phyloP scores from a whole-genome alignment of 2,888 invertebrate genomes.

The Marasmarcha lunaedactyla region DNA sequence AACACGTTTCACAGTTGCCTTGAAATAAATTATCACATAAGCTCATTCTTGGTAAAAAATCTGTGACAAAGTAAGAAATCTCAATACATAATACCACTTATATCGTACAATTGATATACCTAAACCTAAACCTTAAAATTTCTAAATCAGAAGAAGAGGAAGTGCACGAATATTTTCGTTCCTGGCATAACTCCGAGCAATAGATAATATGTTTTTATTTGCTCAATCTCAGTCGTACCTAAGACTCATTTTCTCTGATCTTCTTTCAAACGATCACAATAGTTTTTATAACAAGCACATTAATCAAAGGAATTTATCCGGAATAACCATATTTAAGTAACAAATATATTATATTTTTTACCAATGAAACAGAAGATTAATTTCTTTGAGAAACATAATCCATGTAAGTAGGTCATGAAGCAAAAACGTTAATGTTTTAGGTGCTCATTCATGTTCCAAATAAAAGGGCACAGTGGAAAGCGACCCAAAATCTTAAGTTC shows the following conservation, averaged over 20 bases:
- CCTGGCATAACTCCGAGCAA: too few relatives aligned
- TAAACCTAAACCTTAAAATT: too few relatives aligned
- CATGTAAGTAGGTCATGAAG: slow-evolving; percentile 20
- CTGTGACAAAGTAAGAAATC: too few relatives aligned
- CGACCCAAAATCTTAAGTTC: slow-evolving; percentile 31
- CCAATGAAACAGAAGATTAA: background rate
- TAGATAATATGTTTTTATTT: too few relatives aligned
- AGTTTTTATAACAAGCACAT: slow-evolving; percentile 6
- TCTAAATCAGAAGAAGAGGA: too few relatives aligned
- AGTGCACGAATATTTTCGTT: too few relatives aligned
- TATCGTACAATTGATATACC: too few relatives aligned
- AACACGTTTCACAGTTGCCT: too few relatives aligned
- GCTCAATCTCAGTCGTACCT: too few relatives aligned
- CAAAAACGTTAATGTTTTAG: slow-evolving; percentile 29
- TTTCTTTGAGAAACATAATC: slow-evolving; percentile 15
- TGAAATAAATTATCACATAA: too few relatives aligned
- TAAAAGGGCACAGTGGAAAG: slow-evolving; percentile 24
- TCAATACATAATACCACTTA: too few relatives aligned
- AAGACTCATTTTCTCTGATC: slow-evolving; percentile 1
- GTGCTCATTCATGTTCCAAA: slow-evolving; percentile 27
- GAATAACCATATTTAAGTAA: background rate
- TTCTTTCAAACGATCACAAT: background rate
- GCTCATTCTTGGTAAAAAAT: too few relatives aligned
- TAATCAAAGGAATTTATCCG: slow-evolving; percentile 4
- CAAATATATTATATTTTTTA: slow-evolving; percentile 1